Conservation (phyloP, 2,797 vertebrate genomes). For the Crax fasciolata region DNA sequence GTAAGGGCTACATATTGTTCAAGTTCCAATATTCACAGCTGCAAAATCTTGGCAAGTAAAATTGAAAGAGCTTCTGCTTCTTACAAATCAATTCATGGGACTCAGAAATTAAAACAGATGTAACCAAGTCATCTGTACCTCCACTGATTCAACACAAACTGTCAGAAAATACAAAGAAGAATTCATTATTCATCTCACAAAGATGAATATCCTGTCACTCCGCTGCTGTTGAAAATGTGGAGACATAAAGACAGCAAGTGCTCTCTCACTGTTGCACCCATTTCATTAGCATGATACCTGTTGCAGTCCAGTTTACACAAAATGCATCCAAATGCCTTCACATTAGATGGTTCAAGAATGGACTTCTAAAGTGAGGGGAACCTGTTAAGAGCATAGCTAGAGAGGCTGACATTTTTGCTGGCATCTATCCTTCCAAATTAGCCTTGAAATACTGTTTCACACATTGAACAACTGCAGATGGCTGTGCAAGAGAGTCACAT, state of each 20-base stretch:
- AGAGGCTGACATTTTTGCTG: neutral
- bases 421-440: slow-evolving; percentile 41
- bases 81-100: slow-evolving; percentile 43
- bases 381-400: neutral
- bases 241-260: neutral
- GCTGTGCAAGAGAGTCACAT: slow-evolving; percentile 13
- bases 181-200: slow-evolving; percentile 49
- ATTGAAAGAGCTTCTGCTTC: slow-evolving; percentile 30
- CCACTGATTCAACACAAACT: slow-evolving; percentile 52
- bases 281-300: neutral
- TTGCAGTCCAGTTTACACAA: neutral
- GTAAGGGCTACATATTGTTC: slow-evolving; percentile 7
- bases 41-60: slow-evolving; percentile 34
- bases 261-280: neutral
- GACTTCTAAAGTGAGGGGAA: slow-evolving; percentile 3
- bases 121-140: slow-evolving; percentile 39
- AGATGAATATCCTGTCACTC: slow-evolving; percentile 4
- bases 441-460: slow-evolving; percentile 49
- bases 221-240: neutral
- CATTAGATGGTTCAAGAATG: neutral
- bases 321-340: neutral
- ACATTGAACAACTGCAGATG: slow-evolving; percentile 9
- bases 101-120: slow-evolving; percentile 32
- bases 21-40: slow-evolving; percentile 63
- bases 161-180: slow-evolving; percentile 32